Percentiles rank a stretch among this genome's conserved stretches.
These are phyloP conservation scores for Helleia helle DNA, from an alignment of 2,888 invertebrate genomes.

Conservation along the genomic window DNA sequence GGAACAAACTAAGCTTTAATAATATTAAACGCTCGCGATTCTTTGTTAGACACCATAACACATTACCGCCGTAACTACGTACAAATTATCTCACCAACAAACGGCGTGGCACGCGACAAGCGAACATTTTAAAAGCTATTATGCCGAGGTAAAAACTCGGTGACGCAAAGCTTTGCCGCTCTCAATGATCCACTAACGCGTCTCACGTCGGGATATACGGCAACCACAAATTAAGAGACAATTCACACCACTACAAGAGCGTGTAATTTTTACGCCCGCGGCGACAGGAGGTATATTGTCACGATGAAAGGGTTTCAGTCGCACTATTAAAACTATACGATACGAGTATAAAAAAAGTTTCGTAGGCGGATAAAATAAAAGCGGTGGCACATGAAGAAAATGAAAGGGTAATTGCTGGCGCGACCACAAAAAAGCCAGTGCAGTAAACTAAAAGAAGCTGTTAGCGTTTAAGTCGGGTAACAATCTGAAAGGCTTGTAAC, in stretches of 20 bases:
- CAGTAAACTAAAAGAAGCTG: constrained; percentile 54
- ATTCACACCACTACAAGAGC: constrained; percentile 35
- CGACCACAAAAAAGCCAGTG: constrained; percentile 48
- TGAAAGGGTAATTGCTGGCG: constrained; percentile 59
- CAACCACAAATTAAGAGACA: constrained; percentile 46
- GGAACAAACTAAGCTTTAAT: constrained; percentile 21
- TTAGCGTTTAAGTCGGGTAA: constrained; percentile 41
- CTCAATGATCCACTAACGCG: constrained; percentile 38
- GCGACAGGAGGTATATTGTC: constrained; percentile 27
- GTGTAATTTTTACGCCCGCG: constrained; percentile 34
- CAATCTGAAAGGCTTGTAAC: constrained; percentile 35
- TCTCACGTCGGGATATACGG: constrained; percentile 31
- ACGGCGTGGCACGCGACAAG: constrained; percentile 27
- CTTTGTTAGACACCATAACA: constrained; percentile 24
- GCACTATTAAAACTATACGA: constrained; percentile 51
- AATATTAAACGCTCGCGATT: constrained; percentile 23
- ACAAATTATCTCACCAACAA: constrained; percentile 28
- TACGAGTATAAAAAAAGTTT: constrained; percentile 38
- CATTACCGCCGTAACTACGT: constrained; percentile 25
- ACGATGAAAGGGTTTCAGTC: constrained; percentile 40
- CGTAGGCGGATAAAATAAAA: constrained; percentile 55
- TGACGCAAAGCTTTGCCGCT: constrained; percentile 49
- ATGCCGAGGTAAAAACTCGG: constrained; percentile 29
- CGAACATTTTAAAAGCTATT: constrained; percentile 44
- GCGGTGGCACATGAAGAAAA: constrained; percentile 41